A percentile compares a stretch with the other conserved stretches of the same genome.
These are phyloP conservation scores for Idaea straminata DNA, from an alignment of 2,888 invertebrate species.

Conservation along the genomic window DNA sequence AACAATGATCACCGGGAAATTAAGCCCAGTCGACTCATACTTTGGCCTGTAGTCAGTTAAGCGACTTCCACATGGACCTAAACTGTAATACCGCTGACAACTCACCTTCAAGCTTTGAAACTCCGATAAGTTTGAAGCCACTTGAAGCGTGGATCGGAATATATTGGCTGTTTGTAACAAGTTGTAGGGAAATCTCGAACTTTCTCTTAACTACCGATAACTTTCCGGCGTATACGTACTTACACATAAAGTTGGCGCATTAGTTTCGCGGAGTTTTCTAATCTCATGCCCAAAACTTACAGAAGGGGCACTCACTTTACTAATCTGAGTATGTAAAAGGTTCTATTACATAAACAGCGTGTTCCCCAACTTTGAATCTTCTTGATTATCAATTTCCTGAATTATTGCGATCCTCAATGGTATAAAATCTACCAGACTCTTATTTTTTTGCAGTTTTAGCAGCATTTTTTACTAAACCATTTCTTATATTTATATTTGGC, in stretches of 20 bases:
- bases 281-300: neutral
- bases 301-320: neutral
- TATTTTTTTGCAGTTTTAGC: neutral
- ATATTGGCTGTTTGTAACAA: neutral
- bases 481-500: neutral
- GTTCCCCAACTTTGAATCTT: neutral
- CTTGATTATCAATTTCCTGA: neutral
- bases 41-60: neutral
- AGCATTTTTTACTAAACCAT: neutral
- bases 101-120: neutral
- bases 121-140: slow-evolving; percentile 4
- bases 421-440: neutral
- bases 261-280: slow-evolving; percentile 2
- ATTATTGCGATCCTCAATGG: neutral
- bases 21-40: neutral
- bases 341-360: no score
- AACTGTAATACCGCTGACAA: neutral
- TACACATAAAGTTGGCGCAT: neutral
- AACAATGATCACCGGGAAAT: neutral
- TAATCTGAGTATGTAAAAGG: neutral
- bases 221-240: neutral
- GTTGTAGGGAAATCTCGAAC: neutral
- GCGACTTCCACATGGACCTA: neutral
- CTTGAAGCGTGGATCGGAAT: slow-evolving; percentile 3
- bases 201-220: neutral